Evolutionary conservation across 1,140 invertebrate genomes (phyloP).

Genomic region (Drosophila melanica): DNA sequence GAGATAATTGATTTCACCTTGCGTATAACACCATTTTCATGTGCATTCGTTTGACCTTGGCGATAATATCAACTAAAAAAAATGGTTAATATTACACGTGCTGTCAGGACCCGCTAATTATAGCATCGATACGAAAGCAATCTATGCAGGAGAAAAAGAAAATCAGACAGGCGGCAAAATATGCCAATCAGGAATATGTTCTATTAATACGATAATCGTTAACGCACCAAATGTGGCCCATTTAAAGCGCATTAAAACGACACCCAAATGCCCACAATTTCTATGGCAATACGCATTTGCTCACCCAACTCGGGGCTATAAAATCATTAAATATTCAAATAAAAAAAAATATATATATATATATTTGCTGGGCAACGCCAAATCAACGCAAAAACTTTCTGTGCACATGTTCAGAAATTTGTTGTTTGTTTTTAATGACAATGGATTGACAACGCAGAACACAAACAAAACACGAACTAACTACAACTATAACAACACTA

Average conservation of each 20-base stretch:
- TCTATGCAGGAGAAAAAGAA: background rate
- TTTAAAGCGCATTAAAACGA: slow-evolving; percentile 31
- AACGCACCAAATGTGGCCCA: slow-evolving; percentile 15
- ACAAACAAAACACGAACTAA: slow-evolving; percentile 29
- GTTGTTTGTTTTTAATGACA: slow-evolving; percentile 79
- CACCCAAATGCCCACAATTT: slow-evolving; percentile 18
- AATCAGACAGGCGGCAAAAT: background rate
- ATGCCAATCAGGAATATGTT: slow-evolving; percentile 10
- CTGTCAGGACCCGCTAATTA: slow-evolving; percentile 16
- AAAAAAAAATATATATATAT: slow-evolving; percentile 9
- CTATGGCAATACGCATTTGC: slow-evolving; percentile 19
- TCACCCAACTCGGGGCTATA: slow-evolving; percentile 22
- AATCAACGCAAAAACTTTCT: slow-evolving; percentile 52
- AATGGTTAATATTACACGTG: background rate
- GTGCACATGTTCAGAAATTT: slow-evolving; percentile 42
- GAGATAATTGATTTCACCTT: slow-evolving; percentile 11
- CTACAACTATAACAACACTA: slow-evolving; percentile 65
- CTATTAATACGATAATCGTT: slow-evolving; percentile 26
- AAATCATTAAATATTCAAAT: slow-evolving; percentile 41
- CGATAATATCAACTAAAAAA: slow-evolving; percentile 18
- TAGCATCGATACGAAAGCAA: background rate
- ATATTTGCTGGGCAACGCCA: slow-evolving; percentile 30
- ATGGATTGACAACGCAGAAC: slow-evolving; percentile 70
- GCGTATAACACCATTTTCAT: background rate
- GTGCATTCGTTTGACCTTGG: slow-evolving; percentile 15